These are phyloP conservation scores for Plutella xylostella DNA, from an alignment of 2,888 invertebrate genomes.

Conservation along the genomic window DNA sequence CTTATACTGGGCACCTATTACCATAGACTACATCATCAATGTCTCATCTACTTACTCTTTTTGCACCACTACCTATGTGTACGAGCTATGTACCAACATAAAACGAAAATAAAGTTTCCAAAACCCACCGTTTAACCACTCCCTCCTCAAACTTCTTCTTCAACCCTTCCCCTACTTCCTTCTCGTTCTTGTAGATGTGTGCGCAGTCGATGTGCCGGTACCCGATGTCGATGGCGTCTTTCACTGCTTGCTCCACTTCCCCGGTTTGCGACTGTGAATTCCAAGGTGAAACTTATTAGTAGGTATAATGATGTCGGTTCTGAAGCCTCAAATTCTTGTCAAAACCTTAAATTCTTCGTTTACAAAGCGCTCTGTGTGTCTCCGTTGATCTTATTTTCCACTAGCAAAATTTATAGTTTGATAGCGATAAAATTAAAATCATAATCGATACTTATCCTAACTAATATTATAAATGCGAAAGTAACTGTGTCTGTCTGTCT, in stretches of 20 bases:
- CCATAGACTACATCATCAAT: no score
- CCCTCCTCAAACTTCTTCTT: conserved; percentile 71
- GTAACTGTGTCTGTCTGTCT: no score
- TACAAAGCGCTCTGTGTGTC: neutral
- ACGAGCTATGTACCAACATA: no score
- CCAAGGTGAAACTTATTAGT: neutral
- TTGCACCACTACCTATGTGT: no score
- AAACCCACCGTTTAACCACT: conserved; percentile 68
- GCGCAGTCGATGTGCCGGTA: conserved; percentile 84
- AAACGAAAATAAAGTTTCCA: no score
- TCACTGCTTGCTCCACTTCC: conserved; percentile 74
- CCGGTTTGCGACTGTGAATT: conserved; percentile 71
- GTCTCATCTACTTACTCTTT: no score
- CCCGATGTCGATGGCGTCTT: conserved; percentile 79
- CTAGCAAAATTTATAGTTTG: neutral
- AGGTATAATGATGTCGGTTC: neutral
- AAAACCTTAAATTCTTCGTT: neutral
- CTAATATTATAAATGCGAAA: neutral
- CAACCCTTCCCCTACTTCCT: conserved; percentile 76
- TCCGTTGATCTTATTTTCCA: neutral
- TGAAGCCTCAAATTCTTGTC: neutral
- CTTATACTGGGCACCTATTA: no score
- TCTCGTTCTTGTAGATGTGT: conserved; percentile 76
- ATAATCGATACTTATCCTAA: no score
- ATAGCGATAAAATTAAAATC: neutral